phyloP scores from a whole-genome alignment of 37 sponge, comb jelly and placozoan genomes.

The Agelas oroides region DNA sequence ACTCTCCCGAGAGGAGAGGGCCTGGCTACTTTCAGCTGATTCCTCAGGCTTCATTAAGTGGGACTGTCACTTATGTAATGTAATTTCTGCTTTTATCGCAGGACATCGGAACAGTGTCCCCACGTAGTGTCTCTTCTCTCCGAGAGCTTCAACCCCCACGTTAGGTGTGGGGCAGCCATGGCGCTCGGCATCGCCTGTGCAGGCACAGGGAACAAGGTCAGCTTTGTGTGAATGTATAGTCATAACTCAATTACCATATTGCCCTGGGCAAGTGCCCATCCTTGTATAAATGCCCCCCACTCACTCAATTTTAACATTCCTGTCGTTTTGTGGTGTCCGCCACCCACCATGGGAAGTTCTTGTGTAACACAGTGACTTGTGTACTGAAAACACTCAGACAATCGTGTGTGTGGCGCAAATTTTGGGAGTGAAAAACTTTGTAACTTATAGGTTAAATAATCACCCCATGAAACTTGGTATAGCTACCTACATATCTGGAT shows the following conservation, averaged over 20 bases:
- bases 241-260: not conserved
- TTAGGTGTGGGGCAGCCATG: slow-evolving; percentile 93
- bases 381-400: too few species aligned
- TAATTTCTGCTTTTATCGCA: slow-evolving; percentile 1
- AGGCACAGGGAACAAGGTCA: slow-evolving; percentile 91
- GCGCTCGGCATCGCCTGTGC: slow-evolving; percentile 99
- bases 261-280: too few species aligned
- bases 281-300: not conserved
- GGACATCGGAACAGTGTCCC: slow-evolving; percentile 96
- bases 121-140: slow-evolving; percentile 92
- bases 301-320: not conserved
- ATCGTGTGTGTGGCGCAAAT: too few species aligned
- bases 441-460: too few species aligned
- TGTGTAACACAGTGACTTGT: too few species aligned
- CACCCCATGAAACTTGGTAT: too few species aligned
- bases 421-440: not conserved
- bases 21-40: too few species aligned
- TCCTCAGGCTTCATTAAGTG: too few species aligned
- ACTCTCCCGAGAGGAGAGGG: too few species aligned
- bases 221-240: not conserved
- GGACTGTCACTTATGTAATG: too few species aligned
- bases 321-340: not conserved
- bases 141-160: slow-evolving; percentile 99
- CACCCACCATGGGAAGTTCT: too few species aligned
- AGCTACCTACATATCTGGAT: too few species aligned